Percentiles rank a stretch among this genome's conserved stretches.
phyloP scores from a whole-genome alignment of 2,888 invertebrate species.

The Octonoba sinensis region DNA sequence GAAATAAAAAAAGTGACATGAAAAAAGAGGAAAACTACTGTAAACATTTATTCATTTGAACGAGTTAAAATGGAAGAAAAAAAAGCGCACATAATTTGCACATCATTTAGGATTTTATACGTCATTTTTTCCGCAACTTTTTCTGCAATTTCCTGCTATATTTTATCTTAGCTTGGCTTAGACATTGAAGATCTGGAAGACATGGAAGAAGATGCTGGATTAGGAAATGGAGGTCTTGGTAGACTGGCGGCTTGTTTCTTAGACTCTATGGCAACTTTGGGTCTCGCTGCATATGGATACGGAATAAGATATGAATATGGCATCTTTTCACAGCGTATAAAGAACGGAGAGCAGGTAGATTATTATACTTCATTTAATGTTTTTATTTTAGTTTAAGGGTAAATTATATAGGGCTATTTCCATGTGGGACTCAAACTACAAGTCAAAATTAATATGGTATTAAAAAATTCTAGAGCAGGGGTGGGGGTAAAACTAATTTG shows the following conservation, averaged over 20 bases:
- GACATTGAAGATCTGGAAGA: constrained; percentile 98
- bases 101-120: no score
- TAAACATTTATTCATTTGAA: no score
- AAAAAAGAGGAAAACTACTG: no score
- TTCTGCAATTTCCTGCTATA: no score
- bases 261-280: constrained; percentile 98
- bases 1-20: no score
- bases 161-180: constrained; percentile 79
- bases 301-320: constrained; percentile 99
- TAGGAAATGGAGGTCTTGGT: constrained; percentile 98
- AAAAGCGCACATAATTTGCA: no score
- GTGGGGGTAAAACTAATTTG: neutral
- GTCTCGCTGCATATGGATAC: constrained; percentile 98
- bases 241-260: constrained; percentile 98
- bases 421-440: no score
- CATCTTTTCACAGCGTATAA: constrained; percentile 96
- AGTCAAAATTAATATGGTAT: no score
- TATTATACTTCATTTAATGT: neutral
- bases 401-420: neutral
- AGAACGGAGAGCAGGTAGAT: constrained; percentile 88
- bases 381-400: neutral
- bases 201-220: constrained; percentile 97
- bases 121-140: no score
- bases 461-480: neutral
- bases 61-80: no score